phyloP scores from a whole-genome alignment of 2,797 vertebrate genomes.

The Dipus sagitta region DNA sequence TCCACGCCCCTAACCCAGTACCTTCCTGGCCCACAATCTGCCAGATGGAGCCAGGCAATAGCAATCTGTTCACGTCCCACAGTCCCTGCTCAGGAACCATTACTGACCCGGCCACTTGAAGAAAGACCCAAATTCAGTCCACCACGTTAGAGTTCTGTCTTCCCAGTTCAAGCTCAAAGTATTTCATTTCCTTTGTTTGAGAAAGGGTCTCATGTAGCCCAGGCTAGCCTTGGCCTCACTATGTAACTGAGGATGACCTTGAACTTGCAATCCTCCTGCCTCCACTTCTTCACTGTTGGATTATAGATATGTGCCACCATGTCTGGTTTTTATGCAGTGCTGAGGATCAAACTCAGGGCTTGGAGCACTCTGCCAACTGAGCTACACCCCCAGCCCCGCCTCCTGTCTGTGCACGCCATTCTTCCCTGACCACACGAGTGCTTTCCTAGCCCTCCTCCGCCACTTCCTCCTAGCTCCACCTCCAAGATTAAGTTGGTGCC shows the following conservation, averaged over 20 bases:
- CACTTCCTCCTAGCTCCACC: background rate
- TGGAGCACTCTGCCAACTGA: background rate
- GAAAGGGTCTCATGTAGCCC: background rate
- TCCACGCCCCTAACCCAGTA: background rate
- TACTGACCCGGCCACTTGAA: fast-evolving
- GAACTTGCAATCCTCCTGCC: background rate
- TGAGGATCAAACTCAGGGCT: background rate
- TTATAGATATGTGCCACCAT: background rate
- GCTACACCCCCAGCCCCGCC: background rate
- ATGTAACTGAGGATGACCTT: background rate
- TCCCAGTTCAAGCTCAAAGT: background rate
- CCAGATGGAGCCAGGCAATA: too few species aligned
- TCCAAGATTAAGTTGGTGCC: fast-evolving
- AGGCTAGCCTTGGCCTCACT: background rate
- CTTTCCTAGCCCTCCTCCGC: background rate
- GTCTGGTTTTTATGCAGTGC: background rate
- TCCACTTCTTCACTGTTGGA: background rate
- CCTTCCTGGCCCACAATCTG: too few species aligned
- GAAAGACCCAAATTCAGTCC: too few species aligned
- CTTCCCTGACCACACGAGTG: background rate
- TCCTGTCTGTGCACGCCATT: too few species aligned
- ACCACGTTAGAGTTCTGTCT: too few species aligned
- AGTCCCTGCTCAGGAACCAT: background rate
- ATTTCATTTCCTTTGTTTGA: too few species aligned
- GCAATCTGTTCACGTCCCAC: background rate